phyloP scores from a whole-genome alignment of 2,113 vertebrate species.

The Crotalus helleri region DNA sequence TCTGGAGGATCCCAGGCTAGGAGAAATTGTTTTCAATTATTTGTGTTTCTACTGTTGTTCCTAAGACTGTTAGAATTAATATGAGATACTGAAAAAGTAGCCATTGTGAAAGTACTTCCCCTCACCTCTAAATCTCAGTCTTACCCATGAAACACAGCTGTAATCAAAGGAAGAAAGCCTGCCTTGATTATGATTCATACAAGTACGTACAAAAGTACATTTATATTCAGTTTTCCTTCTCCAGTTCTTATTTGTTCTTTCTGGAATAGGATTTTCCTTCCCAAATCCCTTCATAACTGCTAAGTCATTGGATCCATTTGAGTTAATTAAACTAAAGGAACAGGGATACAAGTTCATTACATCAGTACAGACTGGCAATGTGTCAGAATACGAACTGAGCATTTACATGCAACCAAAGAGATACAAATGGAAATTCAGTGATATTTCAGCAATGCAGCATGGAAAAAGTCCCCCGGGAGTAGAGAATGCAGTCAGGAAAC shows the following conservation, averaged over 20 bases:
- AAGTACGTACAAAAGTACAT: conserved; percentile 6
- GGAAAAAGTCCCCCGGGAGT: conserved; percentile 50
- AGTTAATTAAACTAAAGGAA: conserved; percentile 75
- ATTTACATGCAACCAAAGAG: conserved; percentile 58
- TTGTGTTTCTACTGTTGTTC: background rate
- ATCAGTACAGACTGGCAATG: conserved; percentile 53
- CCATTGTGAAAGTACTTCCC: background rate
- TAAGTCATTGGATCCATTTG: conserved; percentile 59
- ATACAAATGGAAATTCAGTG: conserved; percentile 45
- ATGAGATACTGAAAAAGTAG: background rate
- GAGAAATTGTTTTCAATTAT: background rate
- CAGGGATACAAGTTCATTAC: conserved; percentile 70
- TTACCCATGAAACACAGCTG: background rate
- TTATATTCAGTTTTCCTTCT: conserved; percentile 33
- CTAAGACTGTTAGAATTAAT: background rate
- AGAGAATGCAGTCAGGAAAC: conserved; percentile 46
- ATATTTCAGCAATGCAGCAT: conserved; percentile 42
- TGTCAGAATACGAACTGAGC: conserved; percentile 67
- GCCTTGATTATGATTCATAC: background rate
- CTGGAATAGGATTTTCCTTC: conserved; percentile 60
- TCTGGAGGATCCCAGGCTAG: background rate
- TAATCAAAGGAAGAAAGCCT: background rate
- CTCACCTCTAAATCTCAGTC: background rate
- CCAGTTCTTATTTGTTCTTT: conserved; percentile 46
- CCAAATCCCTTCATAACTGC: conserved; percentile 55